These are phyloP conservation scores for Xiphophorus birchmanni DNA, from an alignment of 2,797 vertebrate species.

Conservation along the genomic window DNA sequence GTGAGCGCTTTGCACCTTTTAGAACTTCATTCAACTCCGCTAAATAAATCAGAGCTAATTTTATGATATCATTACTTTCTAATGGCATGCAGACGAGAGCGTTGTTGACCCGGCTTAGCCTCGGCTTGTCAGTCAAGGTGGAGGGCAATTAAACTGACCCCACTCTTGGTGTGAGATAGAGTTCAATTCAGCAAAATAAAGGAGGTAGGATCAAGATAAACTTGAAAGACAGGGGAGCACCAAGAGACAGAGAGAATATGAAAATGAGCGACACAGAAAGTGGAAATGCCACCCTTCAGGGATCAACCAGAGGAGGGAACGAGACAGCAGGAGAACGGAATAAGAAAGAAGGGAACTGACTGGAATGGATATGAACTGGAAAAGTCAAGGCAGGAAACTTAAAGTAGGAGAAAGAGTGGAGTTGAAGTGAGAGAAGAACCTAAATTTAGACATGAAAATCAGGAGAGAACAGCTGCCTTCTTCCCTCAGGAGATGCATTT, in stretches of 20 bases:
- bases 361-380: constrained; percentile 63
- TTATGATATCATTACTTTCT: constrained; percentile 48
- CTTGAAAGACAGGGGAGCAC: constrained; percentile 45
- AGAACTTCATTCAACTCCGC: constrained; percentile 26
- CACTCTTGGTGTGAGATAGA: constrained; percentile 33
- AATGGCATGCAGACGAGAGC: constrained; percentile 56
- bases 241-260: constrained; percentile 55
- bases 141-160: constrained; percentile 68
- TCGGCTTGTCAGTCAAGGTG: constrained; percentile 66
- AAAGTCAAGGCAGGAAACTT: constrained; percentile 57
- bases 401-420: constrained; percentile 68
- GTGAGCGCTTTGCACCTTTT: not conserved
- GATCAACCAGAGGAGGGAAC: constrained; percentile 64
- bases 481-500: constrained; percentile 79
- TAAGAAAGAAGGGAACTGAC: constrained; percentile 40
- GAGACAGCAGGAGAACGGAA: constrained; percentile 38
- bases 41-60: constrained; percentile 50
- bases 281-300: constrained; percentile 70
- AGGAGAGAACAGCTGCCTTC: constrained; percentile 78
- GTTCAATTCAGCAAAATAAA: constrained; percentile 49
- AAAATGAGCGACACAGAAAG: constrained; percentile 72
- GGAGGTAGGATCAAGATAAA: constrained; percentile 61
- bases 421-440: constrained; percentile 65
- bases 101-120: constrained; percentile 65
- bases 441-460: constrained; percentile 81